phyloP scores from a whole-genome alignment of 2,888 invertebrate genomes.

The Osmoderma eremita region DNA sequence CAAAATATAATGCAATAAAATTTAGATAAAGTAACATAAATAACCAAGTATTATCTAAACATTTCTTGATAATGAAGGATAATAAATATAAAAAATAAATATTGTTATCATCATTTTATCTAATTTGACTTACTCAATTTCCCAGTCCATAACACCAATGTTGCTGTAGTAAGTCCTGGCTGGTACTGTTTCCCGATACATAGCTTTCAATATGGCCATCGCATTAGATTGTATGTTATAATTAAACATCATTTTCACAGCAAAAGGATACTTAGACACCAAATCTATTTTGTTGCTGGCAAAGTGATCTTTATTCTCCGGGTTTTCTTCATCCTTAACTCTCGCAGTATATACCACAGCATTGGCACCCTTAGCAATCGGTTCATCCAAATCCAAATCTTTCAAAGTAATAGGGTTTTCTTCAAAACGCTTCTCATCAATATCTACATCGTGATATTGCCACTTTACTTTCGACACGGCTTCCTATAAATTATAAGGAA shows the following conservation, averaged over 20 bases:
- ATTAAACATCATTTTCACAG: constrained; percentile 93
- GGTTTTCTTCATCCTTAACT: constrained; percentile 58
- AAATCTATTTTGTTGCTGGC: constrained; percentile 44
- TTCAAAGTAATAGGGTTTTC: constrained; percentile 66
- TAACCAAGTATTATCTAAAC: neutral
- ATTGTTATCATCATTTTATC: neutral
- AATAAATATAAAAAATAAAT: neutral
- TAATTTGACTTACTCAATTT: constrained; percentile 62
- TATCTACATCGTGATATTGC: constrained; percentile 64
- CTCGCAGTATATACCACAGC: constrained; percentile 82
- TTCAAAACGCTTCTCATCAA: constrained; percentile 60
- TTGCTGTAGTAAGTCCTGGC: constrained; percentile 66
- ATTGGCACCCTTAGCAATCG: constrained; percentile 83
- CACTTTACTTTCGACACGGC: constrained; percentile 70
- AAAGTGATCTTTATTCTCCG: constrained; percentile 1
- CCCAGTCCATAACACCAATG: constrained; percentile 68
- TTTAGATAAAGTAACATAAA: no score
- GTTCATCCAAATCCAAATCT: constrained; percentile 74
- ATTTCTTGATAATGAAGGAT: neutral
- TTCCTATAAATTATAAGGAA: constrained; percentile 62
- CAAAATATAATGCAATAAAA: no score
- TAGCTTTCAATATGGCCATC: constrained; percentile 77
- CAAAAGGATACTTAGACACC: constrained; percentile 70
- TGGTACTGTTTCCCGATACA: constrained; percentile 86
- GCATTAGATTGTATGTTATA: constrained; percentile 87